Evolutionary conservation across 2,797 vertebrate species (phyloP), one percentile per base, ranked within the genome.

Genomic region (Mareca penelope): DNA sequence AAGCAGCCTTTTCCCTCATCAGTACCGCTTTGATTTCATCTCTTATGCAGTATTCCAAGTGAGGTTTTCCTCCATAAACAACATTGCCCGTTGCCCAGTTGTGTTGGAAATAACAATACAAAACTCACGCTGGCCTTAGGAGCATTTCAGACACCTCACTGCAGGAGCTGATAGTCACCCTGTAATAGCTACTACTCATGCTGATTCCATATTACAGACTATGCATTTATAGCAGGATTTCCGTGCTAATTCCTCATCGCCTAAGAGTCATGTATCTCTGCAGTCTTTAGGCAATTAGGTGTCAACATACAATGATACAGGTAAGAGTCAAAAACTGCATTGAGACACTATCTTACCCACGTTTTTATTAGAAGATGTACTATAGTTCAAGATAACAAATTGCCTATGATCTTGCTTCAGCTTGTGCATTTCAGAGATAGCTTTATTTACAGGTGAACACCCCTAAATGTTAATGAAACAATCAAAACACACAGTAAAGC

Each of bases 401-500:
- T 29, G 37, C 12, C 29, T 21, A 22, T 21, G 28, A 21, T 12
- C 18, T 31, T 39, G 50, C 35, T 39, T 40, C 15, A 26, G 68
- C 50, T 23, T 23, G 26, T 40, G 28, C 14, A 8, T 39, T 53
- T 40, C 68, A 53, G 28, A 8, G 15, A 23, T 17, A 19, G 68
- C 64, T 31, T 40, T 39, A 31, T 55, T 70, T 6, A 6, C 9
- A 5, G 6, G 24, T 2, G 48, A 23, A 6, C 55, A 4, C 3
- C 15, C 22, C 23, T 15, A 0, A 9, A 3, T 2, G 13, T 33
- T 2, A 29, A 17, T 3, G 44, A 24, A 29, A 31, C 29, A 2
- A 3, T 37, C 15, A 22, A 23, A 40, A 9, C 0, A 19, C 37
- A 79, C 31, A 1, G 33, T 6, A 40, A 15, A 31, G 3, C 17